Percentiles rank a stretch among this genome's conserved stretches.
These are phyloP conservation scores for Melopsittacus undulatus DNA, from an alignment of 2,797 vertebrate species.

Conservation along the genomic window DNA sequence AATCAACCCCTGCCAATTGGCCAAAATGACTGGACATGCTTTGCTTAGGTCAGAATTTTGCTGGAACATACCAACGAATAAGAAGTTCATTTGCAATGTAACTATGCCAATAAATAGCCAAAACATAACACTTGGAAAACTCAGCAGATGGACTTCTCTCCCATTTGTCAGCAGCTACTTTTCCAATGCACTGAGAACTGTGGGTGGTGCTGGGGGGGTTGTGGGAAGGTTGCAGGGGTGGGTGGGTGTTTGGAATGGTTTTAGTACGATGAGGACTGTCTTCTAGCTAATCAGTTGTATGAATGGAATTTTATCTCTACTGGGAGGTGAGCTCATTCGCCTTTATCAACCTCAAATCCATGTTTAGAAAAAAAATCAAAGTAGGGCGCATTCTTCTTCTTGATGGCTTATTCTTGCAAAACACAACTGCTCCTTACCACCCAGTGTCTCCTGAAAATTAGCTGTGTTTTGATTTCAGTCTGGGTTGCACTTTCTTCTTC, in stretches of 20 bases:
- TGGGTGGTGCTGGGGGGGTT: neutral
- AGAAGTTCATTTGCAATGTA: constrained; percentile 31
- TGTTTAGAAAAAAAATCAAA: constrained; percentile 39
- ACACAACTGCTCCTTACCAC: constrained; percentile 29
- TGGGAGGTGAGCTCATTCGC: constrained; percentile 57
- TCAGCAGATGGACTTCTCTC: neutral
- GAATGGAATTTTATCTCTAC: constrained; percentile 66
- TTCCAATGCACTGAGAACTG: neutral
- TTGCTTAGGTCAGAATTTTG: constrained; percentile 33
- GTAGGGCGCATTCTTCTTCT: constrained; percentile 19
- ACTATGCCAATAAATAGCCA: constrained; percentile 35
- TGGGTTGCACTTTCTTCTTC: constrained; percentile 20
- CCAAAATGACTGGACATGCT: neutral
- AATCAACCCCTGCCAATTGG: constrained; percentile 16
- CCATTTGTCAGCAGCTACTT: constrained; percentile 21
- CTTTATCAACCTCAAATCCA: constrained; percentile 31
- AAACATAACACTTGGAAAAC: constrained; percentile 45
- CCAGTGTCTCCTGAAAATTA: constrained; percentile 31
- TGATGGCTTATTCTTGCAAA: neutral
- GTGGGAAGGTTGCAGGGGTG: constrained; percentile 3
- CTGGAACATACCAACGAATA: neutral
- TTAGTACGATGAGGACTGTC: constrained; percentile 23
- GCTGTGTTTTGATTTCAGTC: constrained; percentile 16
- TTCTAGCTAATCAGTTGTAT: constrained; percentile 46
- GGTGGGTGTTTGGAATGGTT: neutral